Percentiles rank a stretch among this genome's conserved stretches.
These are phyloP conservation scores for Sitobion miscanthi DNA, from an alignment of 1,140 invertebrate genomes.

Conservation along the genomic window DNA sequence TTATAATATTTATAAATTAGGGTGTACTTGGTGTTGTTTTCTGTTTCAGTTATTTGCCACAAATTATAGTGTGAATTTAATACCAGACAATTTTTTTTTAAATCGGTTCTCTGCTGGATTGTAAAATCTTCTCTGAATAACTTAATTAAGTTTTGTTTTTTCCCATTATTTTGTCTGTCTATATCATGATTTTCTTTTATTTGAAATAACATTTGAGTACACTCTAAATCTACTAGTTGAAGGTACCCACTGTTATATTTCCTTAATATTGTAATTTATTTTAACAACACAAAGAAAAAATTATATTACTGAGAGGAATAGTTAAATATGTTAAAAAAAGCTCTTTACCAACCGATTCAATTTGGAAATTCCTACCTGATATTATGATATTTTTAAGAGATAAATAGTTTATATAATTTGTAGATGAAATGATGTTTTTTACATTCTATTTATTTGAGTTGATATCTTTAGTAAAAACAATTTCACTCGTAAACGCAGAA, in stretches of 20 bases:
- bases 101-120: background rate
- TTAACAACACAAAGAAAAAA: background rate
- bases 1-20: constrained; percentile 11
- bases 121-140: background rate
- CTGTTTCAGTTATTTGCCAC: background rate
- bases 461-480: constrained; percentile 30
- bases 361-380: constrained; percentile 41
- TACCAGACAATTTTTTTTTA: background rate
- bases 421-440: constrained; percentile 56
- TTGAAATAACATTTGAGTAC: background rate
- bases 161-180: background rate
- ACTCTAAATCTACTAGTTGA: background rate
- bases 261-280: constrained; percentile 7
- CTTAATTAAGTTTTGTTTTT: background rate
- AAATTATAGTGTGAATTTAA: background rate
- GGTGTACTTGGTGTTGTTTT: constrained; percentile 30
- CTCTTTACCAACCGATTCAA: constrained; percentile 32
- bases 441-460: constrained; percentile 47
- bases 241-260: background rate
- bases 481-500: constrained; percentile 27
- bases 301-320: background rate
- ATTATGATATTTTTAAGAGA: constrained; percentile 33
- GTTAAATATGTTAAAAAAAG: background rate
- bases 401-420: constrained; percentile 40
- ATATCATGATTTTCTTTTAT: background rate